Conservation (phyloP, 2,113 vertebrate species). For the Crotalus helleri region DNA sequence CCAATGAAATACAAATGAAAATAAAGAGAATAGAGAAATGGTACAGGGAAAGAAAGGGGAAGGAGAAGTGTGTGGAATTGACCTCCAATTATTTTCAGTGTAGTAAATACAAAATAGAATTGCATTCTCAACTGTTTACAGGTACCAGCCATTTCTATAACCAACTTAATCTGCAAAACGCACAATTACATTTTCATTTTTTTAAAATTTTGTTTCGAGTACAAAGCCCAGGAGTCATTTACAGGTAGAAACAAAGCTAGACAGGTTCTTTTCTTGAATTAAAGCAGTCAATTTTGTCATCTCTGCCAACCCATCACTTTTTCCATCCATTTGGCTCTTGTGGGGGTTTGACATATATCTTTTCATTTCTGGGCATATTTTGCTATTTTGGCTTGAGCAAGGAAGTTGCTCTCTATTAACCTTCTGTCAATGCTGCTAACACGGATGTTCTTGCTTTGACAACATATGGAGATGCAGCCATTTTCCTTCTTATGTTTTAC, state of each 20-base stretch:
- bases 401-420: background rate
- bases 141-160: background rate
- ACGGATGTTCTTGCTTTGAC: too few species aligned
- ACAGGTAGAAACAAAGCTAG: too few species aligned
- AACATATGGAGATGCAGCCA: too few species aligned
- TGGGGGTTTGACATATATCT: background rate
- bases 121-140: background rate
- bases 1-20: background rate
- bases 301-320: background rate
- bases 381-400: background rate
- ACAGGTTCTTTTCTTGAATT: background rate
- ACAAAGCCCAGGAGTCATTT: background rate
- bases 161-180: background rate
- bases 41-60: background rate
- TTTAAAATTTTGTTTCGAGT: background rate
- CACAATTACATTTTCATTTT: background rate
- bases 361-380: background rate
- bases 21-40: background rate
- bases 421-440: background rate
- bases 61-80: background rate
- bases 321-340: background rate
- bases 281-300: background rate
- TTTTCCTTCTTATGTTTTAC: too few species aligned
- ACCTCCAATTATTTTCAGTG: background rate
- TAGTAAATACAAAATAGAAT: background rate